A percentile compares a stretch with the other conserved stretches of the same genome.
Conservation (phyloP, 2,797 vertebrate genomes). For the Margarornis squamiger region DNA sequence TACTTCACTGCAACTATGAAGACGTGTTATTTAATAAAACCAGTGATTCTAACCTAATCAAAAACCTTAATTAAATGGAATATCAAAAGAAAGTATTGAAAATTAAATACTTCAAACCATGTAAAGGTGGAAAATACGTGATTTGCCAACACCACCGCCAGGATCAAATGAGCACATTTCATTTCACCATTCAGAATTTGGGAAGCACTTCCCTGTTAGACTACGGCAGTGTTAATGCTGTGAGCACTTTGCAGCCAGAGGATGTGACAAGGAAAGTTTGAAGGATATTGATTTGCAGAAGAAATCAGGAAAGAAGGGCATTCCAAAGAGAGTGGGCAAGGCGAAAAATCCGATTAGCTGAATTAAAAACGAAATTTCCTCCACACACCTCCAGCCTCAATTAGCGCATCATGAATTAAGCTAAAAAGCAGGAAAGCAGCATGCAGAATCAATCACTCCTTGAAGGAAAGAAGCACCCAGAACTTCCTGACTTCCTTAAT, state of each 20-base stretch:
- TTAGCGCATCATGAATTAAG: neutral
- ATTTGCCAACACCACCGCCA: neutral
- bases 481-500: neutral
- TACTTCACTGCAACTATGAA: neutral
- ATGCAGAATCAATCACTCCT: neutral
- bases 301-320: neutral
- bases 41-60: neutral
- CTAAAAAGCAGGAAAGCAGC: neutral
- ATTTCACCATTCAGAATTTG: neutral
- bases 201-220: neutral
- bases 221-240: neutral
- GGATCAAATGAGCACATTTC: neutral
- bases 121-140: neutral
- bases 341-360: neutral
- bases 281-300: neutral
- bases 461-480: neutral
- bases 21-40: neutral
- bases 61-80: neutral
- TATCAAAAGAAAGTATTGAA: neutral
- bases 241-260: neutral
- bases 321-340: neutral
- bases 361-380: neutral
- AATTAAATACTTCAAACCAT: neutral
- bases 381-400: slow-evolving; percentile 6
- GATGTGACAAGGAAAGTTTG: neutral